These are phyloP conservation scores for Spodoptera frugiperda DNA, from an alignment of 1,140 invertebrate species.

Conservation along the genomic window DNA sequence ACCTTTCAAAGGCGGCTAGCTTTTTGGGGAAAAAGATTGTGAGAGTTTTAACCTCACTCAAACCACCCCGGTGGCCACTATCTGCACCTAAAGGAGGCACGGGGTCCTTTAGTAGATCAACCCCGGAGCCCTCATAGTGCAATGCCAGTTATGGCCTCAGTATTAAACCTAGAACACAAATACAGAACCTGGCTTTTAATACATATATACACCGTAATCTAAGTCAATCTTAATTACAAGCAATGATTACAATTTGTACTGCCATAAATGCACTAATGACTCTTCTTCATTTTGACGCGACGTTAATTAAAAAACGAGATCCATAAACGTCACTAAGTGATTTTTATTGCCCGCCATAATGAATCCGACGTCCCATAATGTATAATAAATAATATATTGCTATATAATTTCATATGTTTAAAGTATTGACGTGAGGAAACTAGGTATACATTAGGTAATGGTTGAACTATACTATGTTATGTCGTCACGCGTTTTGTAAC, in stretches of 20 bases:
- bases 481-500: slow-evolving; percentile 22
- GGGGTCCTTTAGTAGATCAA: too few relatives aligned
- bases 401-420: slow-evolving; percentile 30
- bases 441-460: slow-evolving; percentile 38
- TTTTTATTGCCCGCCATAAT: slow-evolving; percentile 50
- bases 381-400: slow-evolving; percentile 41
- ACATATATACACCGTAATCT: too few relatives aligned
- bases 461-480: slow-evolving; percentile 28
- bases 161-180: too few relatives aligned
- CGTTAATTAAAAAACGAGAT: slow-evolving; percentile 51
- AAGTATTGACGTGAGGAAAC: slow-evolving; percentile 7
- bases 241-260: slow-evolving; percentile 37
- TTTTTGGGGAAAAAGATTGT: too few relatives aligned
- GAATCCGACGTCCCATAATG: slow-evolving; percentile 19
- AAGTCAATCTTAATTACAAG: background rate
- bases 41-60: too few relatives aligned
- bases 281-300: slow-evolving; percentile 44
- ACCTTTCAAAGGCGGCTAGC: too few relatives aligned
- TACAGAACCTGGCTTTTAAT: too few relatives aligned
- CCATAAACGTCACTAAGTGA: slow-evolving; percentile 55
- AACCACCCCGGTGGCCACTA: too few relatives aligned
- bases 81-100: too few relatives aligned
- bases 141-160: too few relatives aligned
- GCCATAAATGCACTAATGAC: slow-evolving; percentile 42
- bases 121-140: too few relatives aligned